A percentile compares a stretch with the other conserved stretches of the same genome.
phyloP scores from a whole-genome alignment of 2,797 vertebrate genomes.

The Acanthurus tractus region DNA sequence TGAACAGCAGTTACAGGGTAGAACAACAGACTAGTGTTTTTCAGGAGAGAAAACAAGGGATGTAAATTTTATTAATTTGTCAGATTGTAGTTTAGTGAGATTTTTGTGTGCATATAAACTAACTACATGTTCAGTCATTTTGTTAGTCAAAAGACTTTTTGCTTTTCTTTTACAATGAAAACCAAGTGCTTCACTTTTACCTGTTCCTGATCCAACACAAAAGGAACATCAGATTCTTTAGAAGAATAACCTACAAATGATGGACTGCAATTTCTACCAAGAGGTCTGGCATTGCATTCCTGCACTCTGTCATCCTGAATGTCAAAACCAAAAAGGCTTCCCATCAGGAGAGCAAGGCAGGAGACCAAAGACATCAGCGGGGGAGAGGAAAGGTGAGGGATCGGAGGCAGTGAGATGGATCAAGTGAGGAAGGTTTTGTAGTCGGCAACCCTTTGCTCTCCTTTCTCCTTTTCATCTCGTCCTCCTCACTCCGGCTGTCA shows the following conservation, averaged over 20 bases:
- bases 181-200: neutral
- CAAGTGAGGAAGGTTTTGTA: constrained; percentile 30
- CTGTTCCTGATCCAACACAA: neutral
- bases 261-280: constrained; percentile 19
- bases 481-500: constrained; percentile 44
- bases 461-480: constrained; percentile 46
- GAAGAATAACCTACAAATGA: constrained; percentile 28
- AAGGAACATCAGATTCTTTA: constrained; percentile 5
- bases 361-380: constrained; percentile 28
- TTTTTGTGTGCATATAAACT: neutral
- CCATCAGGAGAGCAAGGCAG: constrained; percentile 35
- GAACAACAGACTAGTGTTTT: neutral
- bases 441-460: constrained; percentile 25
- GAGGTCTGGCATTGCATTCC: constrained; percentile 17
- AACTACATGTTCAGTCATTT: neutral
- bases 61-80: neutral
- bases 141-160: neutral
- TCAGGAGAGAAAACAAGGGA: neutral
- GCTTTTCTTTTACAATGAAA: constrained; percentile 3
- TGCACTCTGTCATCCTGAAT: constrained; percentile 28
- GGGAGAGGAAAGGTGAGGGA: constrained; percentile 16
- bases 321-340: constrained; percentile 40
- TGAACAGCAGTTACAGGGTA: neutral
- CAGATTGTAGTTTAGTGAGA: neutral
- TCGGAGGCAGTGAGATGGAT: constrained; percentile 11